Conservation (phyloP, 2,888 invertebrate genomes). For the Andrena haemorrhoa region DNA sequence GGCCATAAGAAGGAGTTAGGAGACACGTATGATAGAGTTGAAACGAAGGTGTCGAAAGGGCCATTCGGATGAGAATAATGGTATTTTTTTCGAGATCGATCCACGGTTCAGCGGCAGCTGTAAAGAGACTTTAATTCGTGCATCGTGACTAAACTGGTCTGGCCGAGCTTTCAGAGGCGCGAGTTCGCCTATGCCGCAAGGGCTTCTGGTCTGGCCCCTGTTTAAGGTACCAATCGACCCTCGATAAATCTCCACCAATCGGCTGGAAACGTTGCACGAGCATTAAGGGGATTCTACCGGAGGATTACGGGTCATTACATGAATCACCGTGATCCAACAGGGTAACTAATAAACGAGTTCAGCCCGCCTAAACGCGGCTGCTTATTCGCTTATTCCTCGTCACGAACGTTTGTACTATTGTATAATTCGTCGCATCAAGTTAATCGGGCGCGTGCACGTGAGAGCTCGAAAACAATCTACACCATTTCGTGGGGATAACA, state of each 20-base stretch:
- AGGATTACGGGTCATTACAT: conserved; percentile 68
- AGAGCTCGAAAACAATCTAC: neutral
- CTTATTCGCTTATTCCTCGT: conserved; percentile 63
- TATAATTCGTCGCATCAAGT: neutral
- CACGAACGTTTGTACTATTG: conserved; percentile 51
- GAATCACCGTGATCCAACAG: conserved; percentile 64
- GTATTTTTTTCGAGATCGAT: conserved; percentile 1
- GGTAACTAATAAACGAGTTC: conserved; percentile 48
- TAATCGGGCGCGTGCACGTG: conserved; percentile 2
- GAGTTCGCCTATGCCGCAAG: conserved; percentile 48
- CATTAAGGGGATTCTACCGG: conserved; percentile 59
- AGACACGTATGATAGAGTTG: too few relatives aligned
- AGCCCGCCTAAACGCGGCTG: conserved; percentile 47
- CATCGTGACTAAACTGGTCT: conserved; percentile 55
- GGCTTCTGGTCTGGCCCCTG: conserved; percentile 44
- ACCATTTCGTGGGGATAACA: neutral
- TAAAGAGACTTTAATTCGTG: conserved; percentile 52
- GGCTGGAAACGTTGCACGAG: conserved; percentile 58
- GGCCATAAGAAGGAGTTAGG: too few relatives aligned
- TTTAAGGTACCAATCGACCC: conserved; percentile 56
- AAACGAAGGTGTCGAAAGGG: neutral
- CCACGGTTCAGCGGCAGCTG: conserved; percentile 31
- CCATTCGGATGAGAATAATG: neutral
- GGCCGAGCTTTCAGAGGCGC: conserved; percentile 49
- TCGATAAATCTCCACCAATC: conserved; percentile 68